Evolutionary conservation across 1,140 invertebrate species (phyloP).

Genomic region (Elysia chlorotica): DNA sequence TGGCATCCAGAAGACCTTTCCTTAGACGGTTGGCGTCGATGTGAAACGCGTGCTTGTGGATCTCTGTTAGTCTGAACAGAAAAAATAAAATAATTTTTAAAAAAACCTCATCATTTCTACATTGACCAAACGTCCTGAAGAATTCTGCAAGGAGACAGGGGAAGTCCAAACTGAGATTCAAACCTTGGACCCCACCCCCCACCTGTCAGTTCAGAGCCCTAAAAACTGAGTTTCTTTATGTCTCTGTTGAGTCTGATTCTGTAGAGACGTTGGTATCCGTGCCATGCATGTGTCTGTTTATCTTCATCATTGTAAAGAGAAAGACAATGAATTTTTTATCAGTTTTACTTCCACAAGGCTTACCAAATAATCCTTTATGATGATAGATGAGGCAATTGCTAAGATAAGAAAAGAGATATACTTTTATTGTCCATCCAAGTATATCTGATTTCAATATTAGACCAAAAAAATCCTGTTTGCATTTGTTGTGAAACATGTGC

Average conservation of each 20-base stretch:
- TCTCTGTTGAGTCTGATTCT: too few species aligned
- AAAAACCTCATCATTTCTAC: neutral
- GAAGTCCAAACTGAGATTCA: neutral
- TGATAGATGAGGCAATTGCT: too few species aligned
- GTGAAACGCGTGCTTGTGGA: constrained; percentile 49
- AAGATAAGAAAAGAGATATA: too few species aligned
- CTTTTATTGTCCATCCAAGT: too few species aligned
- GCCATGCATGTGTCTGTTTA: neutral
- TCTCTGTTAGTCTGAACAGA: constrained; percentile 32
- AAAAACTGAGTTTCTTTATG: too few species aligned
- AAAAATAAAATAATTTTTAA: neutral
- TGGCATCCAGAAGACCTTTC: constrained; percentile 76
- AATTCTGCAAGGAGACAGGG: neutral
- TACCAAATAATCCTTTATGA: too few species aligned
- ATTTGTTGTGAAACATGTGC: too few species aligned
- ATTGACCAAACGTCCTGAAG: neutral
- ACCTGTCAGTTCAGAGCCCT: neutral
- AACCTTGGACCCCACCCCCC: neutral
- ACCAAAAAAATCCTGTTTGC: too few species aligned
- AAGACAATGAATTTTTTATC: too few species aligned
- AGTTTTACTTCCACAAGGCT: too few species aligned
- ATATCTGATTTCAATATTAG: too few species aligned
- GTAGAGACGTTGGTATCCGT: too few species aligned
- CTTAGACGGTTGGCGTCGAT: constrained; percentile 68
- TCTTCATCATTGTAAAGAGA: neutral